Conservation (phyloP, 2,888 invertebrate species). For the Rhopalosiphum nymphaeae region DNA sequence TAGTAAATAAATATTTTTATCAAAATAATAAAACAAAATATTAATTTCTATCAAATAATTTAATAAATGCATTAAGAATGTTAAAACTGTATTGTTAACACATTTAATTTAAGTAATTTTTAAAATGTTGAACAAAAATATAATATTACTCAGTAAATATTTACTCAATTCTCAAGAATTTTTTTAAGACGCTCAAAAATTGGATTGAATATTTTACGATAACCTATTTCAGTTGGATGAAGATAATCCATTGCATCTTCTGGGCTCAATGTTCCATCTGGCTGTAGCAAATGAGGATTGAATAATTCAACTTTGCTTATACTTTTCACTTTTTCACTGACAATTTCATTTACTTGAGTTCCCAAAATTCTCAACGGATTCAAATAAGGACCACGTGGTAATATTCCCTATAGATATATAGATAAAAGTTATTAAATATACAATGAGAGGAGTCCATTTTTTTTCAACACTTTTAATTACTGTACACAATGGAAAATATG, state of each 20-base stretch:
- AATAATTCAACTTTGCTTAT: slow-evolving; percentile 78
- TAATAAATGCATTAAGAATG: not conserved
- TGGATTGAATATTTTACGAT: slow-evolving; percentile 88
- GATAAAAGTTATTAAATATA: slow-evolving; percentile 28
- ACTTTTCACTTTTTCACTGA: slow-evolving; percentile 75
- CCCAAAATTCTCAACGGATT: slow-evolving; percentile 85
- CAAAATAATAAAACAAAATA: not conserved
- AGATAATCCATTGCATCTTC: slow-evolving; percentile 94
- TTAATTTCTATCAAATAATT: not conserved
- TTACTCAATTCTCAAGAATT: not conserved
- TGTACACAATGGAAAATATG: too few species aligned
- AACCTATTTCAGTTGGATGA: slow-evolving; percentile 87
- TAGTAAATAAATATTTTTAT: not conserved
- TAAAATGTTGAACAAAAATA: not conserved
- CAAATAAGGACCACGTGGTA: slow-evolving; percentile 88
- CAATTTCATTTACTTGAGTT: slow-evolving; percentile 79
- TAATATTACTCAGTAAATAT: not conserved
- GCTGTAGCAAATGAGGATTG: slow-evolving; percentile 71
- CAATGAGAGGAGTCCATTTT: too few species aligned
- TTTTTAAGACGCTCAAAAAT: slow-evolving; percentile 71
- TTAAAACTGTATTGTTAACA: not conserved
- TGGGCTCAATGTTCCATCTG: slow-evolving; percentile 85
- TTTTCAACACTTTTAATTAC: too few species aligned
- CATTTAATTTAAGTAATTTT: not conserved
- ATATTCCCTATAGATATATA: slow-evolving; percentile 77